Conservation (phyloP, 2,888 invertebrate genomes). For the Amiota minor region DNA sequence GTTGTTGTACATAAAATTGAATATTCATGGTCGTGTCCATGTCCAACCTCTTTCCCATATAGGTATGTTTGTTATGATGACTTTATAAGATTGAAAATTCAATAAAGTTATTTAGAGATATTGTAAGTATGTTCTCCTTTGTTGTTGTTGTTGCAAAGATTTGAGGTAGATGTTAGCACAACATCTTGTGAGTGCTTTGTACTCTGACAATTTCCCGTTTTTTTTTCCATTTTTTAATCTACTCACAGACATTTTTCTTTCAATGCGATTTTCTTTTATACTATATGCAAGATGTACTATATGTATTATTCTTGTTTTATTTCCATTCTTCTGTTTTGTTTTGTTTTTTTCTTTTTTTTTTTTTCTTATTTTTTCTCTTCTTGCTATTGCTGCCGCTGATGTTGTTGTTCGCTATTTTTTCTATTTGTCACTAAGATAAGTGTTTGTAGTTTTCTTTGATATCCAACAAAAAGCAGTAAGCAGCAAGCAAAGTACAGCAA, state of each 20-base stretch:
- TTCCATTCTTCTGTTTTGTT: background rate
- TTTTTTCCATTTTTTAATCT: conserved; percentile 55
- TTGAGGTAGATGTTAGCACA: background rate
- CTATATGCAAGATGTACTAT: conserved; percentile 9
- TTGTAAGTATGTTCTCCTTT: conserved; percentile 23
- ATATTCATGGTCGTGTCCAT: too few species aligned
- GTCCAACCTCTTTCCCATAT: too few species aligned
- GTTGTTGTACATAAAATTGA: too few species aligned
- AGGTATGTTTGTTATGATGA: too few species aligned
- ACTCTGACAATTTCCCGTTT: conserved; percentile 25
- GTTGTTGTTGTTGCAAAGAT: background rate
- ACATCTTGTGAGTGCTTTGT: background rate
- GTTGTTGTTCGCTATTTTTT: conserved; percentile 48
- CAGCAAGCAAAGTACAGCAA: background rate
- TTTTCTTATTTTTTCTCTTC: background rate
- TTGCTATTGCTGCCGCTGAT: background rate
- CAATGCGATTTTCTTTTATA: conserved; percentile 45
- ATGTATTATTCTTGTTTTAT: conserved; percentile 12
- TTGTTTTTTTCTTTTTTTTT: too few species aligned
- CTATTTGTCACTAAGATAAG: conserved; percentile 66
- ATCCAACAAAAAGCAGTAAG: conserved; percentile 56
- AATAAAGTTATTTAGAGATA: too few species aligned
- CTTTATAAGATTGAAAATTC: too few species aligned
- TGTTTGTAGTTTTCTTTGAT: conserved; percentile 65
- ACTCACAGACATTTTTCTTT: conserved; percentile 63